Conservation (phyloP, 64 coral and sea anemone genomes). For the Montipora foliosa region DNA sequence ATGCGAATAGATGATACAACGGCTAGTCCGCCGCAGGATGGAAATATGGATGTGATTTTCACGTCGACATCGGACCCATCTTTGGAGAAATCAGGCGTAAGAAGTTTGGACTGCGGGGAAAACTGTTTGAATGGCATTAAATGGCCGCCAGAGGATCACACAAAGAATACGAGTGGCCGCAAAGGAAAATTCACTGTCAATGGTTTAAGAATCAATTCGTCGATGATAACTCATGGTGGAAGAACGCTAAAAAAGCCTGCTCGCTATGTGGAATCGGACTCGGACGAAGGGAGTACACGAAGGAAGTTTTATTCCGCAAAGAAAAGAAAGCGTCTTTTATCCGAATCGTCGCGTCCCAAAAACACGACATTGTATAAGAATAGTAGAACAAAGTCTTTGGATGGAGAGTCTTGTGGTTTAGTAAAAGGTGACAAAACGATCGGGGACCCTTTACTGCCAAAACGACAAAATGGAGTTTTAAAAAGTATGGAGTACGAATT, state of each 20-base stretch:
- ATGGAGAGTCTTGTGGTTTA: conserved; percentile 58
- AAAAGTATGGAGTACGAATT: conserved; percentile 42
- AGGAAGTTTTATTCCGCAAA: conserved; percentile 65
- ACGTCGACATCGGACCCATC: conserved; percentile 54
- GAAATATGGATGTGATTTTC: conserved; percentile 63
- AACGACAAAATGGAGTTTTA: conserved; percentile 46
- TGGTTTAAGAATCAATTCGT: conserved; percentile 76
- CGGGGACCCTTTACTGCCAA: not conserved
- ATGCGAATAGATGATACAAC: conserved; percentile 83
- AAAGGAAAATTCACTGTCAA: conserved; percentile 75
- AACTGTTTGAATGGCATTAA: conserved; percentile 99
- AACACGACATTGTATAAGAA: conserved; percentile 84
- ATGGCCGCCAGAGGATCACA: conserved; percentile 93
- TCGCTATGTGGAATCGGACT: conserved; percentile 88
- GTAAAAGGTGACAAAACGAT: conserved; percentile 41
- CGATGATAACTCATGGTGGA: conserved; percentile 87
- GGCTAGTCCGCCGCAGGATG: conserved; percentile 76
- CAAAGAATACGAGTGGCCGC: conserved; percentile 68
- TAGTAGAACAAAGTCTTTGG: conserved; percentile 84
- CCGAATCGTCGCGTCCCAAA: conserved; percentile 49
- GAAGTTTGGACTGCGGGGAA: conserved; percentile 70
- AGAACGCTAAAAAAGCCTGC: conserved; percentile 83
- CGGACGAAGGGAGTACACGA: conserved; percentile 68
- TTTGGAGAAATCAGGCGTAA: conserved; percentile 52
- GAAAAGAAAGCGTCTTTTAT: conserved; percentile 68